Conservation (phyloP, 2,797 vertebrate species). For the Labroides dimidiatus region DNA sequence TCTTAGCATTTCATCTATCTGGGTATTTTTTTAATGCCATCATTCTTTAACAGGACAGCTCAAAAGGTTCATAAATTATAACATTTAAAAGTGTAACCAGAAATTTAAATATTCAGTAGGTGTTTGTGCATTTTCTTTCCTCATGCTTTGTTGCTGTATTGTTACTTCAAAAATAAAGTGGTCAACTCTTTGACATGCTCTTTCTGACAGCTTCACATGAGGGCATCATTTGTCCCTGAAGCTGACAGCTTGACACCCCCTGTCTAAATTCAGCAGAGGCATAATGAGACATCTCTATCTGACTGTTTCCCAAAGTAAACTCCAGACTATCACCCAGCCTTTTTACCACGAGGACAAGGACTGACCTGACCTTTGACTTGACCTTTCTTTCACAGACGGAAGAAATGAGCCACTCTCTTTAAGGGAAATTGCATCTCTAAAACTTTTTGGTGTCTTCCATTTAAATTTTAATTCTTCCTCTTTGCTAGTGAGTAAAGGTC, state of each 20-base stretch:
- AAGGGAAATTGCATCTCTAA: slow-evolving; percentile 34
- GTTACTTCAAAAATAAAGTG: background rate
- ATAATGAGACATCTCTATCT: slow-evolving; percentile 67
- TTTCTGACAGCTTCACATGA: slow-evolving; percentile 51
- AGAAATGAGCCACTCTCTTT: slow-evolving; percentile 46
- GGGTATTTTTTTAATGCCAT: no score
- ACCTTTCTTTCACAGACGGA: slow-evolving; percentile 53
- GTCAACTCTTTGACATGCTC: slow-evolving; percentile 1
- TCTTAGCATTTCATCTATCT: no score
- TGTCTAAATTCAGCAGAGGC: slow-evolving; percentile 71
- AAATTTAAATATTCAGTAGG: background rate
- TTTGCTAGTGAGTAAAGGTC: slow-evolving; percentile 74
- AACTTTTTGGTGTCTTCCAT: slow-evolving; percentile 49
- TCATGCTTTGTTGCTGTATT: background rate
- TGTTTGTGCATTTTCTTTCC: background rate
- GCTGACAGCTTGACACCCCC: slow-evolving; percentile 66
- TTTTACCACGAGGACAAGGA: slow-evolving; percentile 62
- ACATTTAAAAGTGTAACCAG: background rate
- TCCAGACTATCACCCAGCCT: slow-evolving; percentile 52
- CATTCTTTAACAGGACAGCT: no score
- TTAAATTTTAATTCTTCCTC: slow-evolving; percentile 68
- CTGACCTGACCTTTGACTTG: slow-evolving; percentile 72
- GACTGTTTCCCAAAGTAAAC: slow-evolving; percentile 65
- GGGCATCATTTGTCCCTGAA: slow-evolving; percentile 51
- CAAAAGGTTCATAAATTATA: no score